Evolutionary conservation across 1,140 invertebrate species (phyloP).

Genomic region (Atta colombica): DNA sequence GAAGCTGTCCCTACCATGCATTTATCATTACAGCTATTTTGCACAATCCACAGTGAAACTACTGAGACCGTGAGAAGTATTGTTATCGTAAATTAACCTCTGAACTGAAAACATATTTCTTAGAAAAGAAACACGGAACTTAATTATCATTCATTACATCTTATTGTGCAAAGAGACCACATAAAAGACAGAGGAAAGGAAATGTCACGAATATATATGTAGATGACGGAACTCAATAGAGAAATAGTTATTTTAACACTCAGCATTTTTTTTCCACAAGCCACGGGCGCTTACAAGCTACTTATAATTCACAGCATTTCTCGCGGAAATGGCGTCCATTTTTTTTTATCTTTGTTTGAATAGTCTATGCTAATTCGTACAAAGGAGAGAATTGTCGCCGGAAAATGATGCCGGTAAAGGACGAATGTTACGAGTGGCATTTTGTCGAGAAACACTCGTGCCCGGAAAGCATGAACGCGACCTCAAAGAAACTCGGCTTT

Average conservation of each 20-base stretch:
- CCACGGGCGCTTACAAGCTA: neutral
- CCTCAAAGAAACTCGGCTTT: conserved; percentile 37
- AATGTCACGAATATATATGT: neutral
- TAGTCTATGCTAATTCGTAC: conserved; percentile 7
- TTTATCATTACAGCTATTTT: conserved; percentile 28
- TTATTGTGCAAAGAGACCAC: neutral
- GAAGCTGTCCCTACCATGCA: neutral
- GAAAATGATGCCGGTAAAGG: conserved; percentile 11
- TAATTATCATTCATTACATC: conserved; percentile 32
- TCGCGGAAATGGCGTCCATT: conserved; percentile 26
- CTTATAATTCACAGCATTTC: conserved; percentile 16
- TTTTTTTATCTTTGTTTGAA: conserved; percentile 23
- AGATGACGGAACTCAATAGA: neutral
- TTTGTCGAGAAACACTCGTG: conserved; percentile 4
- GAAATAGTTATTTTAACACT: conserved; percentile 42
- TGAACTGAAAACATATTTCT: conserved; percentile 33
- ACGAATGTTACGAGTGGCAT: conserved; percentile 9
- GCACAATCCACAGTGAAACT: conserved; percentile 29
- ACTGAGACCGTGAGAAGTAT: conserved; percentile 30
- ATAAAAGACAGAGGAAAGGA: neutral
- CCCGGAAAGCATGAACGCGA: conserved; percentile 37
- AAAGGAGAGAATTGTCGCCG: conserved; percentile 10
- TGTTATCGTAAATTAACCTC: conserved; percentile 45
- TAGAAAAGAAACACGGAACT: neutral
- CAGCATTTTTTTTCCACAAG: neutral